Conservation (phyloP, 2,797 vertebrate species). For the Onychomys leucogaster region DNA sequence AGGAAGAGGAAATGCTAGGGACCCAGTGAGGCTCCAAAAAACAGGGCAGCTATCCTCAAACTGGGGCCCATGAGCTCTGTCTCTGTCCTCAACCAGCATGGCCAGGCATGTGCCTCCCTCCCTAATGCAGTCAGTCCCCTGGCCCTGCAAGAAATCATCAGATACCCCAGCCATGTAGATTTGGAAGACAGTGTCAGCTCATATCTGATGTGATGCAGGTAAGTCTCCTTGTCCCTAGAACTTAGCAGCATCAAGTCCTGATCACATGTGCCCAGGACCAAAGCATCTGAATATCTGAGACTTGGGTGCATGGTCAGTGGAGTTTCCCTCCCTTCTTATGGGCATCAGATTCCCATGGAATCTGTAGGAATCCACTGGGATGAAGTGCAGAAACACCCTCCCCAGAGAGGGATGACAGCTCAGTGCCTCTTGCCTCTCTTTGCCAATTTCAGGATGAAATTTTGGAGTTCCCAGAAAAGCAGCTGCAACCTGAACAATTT, state of each 20-base stretch:
- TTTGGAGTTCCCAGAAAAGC: rapidly evolving
- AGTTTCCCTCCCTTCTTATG: background rate
- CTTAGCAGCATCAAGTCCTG: background rate
- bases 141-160: background rate
- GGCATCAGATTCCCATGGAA: background rate
- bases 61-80: background rate
- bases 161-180: background rate
- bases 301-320: background rate
- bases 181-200: background rate
- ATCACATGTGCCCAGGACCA: background rate
- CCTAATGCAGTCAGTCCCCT: background rate
- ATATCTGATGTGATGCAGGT: rapidly evolving
- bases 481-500: background rate
- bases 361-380: background rate
- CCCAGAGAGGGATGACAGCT: too few relatives aligned
- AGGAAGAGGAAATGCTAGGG: background rate
- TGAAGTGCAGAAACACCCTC: background rate
- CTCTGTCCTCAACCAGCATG: background rate
- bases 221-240: background rate
- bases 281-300: background rate
- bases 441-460: background rate
- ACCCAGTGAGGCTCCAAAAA: background rate
- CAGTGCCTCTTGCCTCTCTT: background rate
- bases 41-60: background rate
- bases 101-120: background rate